Conservation (phyloP, 1,140 invertebrate genomes). For the Vollenhovia emeryi region DNA sequence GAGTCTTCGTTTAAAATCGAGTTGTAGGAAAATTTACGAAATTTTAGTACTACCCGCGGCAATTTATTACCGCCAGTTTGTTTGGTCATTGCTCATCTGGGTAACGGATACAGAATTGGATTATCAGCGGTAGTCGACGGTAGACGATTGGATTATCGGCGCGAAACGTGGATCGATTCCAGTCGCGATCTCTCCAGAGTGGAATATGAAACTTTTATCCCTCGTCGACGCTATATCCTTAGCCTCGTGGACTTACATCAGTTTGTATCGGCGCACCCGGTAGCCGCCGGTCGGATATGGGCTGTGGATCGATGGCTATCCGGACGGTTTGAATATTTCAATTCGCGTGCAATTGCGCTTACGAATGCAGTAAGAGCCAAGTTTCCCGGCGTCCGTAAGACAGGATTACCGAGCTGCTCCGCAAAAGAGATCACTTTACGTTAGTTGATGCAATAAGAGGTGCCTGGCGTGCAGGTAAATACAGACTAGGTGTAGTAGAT, state of each 20-base stretch:
- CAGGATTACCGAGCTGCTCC: not conserved
- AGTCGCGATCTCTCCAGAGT: not conserved
- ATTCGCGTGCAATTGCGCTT: constrained; percentile 31
- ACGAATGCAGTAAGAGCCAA: constrained; percentile 33
- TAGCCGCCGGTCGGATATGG: constrained; percentile 5
- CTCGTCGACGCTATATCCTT: not conserved
- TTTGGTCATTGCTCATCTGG: not conserved
- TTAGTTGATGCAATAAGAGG: not conserved
- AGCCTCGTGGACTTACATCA: not conserved
- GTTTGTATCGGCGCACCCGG: constrained; percentile 29
- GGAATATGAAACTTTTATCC: constrained; percentile 27
- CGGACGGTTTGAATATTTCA: constrained; percentile 44
- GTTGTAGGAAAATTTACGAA: not conserved
- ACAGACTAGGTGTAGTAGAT: not conserved
- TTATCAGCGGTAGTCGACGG: not conserved
- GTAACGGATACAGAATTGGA: not conserved
- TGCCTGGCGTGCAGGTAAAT: not conserved
- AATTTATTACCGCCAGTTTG: not conserved
- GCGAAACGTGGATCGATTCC: not conserved
- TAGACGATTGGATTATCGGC: too few species aligned
- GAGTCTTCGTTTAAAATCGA: not conserved
- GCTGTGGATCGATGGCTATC: constrained; percentile 43
- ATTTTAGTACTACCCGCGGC: not conserved
- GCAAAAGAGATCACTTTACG: not conserved
- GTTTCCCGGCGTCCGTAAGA: not conserved